Percentiles rank a stretch among this genome's conserved stretches.
These are phyloP conservation scores for Napeogenes inachia DNA, from an alignment of 2,888 invertebrate genomes.

Conservation along the genomic window DNA sequence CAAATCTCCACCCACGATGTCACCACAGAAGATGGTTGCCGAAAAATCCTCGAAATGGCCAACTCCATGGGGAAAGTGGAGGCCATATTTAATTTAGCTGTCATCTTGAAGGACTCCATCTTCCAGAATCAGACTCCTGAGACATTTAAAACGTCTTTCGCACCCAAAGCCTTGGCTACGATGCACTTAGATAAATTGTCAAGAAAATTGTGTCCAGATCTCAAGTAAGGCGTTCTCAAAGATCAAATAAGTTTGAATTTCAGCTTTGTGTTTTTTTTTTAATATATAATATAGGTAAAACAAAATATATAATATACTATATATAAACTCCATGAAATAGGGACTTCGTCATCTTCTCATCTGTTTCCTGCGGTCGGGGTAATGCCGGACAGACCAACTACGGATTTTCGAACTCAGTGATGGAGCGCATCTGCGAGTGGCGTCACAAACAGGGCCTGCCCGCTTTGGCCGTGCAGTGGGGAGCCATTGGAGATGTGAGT, in stretches of 20 bases:
- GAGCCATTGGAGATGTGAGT: constrained; percentile 92
- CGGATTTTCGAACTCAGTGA: constrained; percentile 92
- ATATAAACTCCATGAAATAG: constrained; percentile 41
- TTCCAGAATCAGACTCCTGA: constrained; percentile 86
- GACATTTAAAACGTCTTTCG: constrained; percentile 81
- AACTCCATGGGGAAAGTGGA: constrained; percentile 82
- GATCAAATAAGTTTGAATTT: too few species aligned
- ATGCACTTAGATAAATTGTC: constrained; percentile 82
- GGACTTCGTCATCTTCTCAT: constrained; percentile 94
- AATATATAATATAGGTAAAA: too few species aligned
- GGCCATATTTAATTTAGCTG: constrained; percentile 94
- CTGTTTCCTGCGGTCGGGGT: constrained; percentile 93
- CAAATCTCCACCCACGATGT: constrained; percentile 84
- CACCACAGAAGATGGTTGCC: constrained; percentile 83
- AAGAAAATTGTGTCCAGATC: constrained; percentile 54
- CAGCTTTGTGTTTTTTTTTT: too few species aligned
- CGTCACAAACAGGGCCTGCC: constrained; percentile 83
- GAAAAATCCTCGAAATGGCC: constrained; percentile 81
- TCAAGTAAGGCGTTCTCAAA: constrained; percentile 47
- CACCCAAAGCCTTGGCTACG: constrained; percentile 90
- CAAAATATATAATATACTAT: too few species aligned
- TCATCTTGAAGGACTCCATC: constrained; percentile 84
- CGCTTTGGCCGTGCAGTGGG: constrained; percentile 93
- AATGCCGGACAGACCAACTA: constrained; percentile 95
- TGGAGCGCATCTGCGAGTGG: constrained; percentile 91